A percentile compares a stretch with the other conserved stretches of the same genome.
Evolutionary conservation across 1,140 invertebrate species (phyloP).

Genomic region (Rhagoletis pomonella): DNA sequence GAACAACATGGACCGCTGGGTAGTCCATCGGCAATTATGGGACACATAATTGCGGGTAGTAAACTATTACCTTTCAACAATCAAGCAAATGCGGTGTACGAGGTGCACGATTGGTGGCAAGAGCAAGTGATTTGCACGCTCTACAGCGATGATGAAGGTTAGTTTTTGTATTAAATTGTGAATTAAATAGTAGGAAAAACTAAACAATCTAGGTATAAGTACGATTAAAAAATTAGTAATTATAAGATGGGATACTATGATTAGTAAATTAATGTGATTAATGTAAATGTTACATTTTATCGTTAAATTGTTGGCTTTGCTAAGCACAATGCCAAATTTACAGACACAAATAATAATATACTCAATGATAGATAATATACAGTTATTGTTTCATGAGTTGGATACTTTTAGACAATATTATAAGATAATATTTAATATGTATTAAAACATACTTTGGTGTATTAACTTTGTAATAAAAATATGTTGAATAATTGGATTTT

Average conservation of each 20-base stretch:
- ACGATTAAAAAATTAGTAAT: not conserved
- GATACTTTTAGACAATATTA: not conserved
- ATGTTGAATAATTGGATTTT: not conserved
- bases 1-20: slow-evolving; percentile 62
- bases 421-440: not conserved
- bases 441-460: not conserved
- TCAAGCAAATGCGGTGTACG: slow-evolving; percentile 77
- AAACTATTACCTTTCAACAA: slow-evolving; percentile 72
- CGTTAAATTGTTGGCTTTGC: not conserved
- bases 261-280: not conserved
- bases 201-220: not conserved
- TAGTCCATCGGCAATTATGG: slow-evolving; percentile 69
- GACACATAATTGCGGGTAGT: slow-evolving; percentile 62
- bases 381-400: slow-evolving; percentile 10
- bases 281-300: not conserved
- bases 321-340: not conserved
- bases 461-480: slow-evolving; percentile 33
- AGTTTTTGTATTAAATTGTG: not conserved
- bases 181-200: not conserved
- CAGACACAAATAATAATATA: not conserved
- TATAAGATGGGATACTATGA: not conserved
- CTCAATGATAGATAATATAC: not conserved
- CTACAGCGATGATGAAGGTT: slow-evolving; percentile 77
- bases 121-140: slow-evolving; percentile 79
- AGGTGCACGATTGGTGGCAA: slow-evolving; percentile 81